Conservation (phyloP, 2,888 invertebrate genomes). For the Ochropleura leucogaster region DNA sequence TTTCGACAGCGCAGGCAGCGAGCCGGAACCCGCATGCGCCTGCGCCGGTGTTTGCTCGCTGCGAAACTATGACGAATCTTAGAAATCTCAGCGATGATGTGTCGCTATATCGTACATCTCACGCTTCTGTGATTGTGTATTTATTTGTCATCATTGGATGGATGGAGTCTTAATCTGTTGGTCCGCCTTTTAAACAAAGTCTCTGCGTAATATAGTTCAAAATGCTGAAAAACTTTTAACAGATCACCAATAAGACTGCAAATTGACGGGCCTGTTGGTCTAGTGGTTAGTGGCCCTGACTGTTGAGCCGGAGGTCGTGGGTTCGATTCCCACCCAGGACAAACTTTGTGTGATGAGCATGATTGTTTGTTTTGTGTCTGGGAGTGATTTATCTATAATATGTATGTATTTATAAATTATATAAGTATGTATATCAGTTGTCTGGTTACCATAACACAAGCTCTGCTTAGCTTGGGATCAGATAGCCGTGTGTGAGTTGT, state of each 20-base stretch:
- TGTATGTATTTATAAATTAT: too few species aligned
- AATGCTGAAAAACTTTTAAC: background rate
- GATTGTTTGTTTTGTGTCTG: too few species aligned
- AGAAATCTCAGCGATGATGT: conserved; percentile 50
- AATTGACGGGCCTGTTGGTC: too few species aligned
- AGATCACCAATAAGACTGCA: background rate
- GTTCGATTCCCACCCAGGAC: too few species aligned
- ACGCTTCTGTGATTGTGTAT: conserved; percentile 48
- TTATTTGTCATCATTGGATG: conserved; percentile 21
- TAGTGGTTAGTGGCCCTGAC: too few species aligned
- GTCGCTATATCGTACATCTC: conserved; percentile 34
- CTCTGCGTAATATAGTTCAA: background rate
- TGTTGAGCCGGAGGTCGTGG: too few species aligned
- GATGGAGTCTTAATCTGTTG: background rate
- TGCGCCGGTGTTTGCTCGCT: conserved; percentile 18
- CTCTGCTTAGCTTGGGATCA: too few species aligned
- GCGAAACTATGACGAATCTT: conserved; percentile 61
- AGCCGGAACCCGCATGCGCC: conserved; percentile 44
- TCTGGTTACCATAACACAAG: too few species aligned
- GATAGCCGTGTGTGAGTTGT: too few species aligned
- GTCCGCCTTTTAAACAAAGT: background rate
- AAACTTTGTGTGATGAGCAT: too few species aligned
- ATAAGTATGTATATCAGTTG: too few species aligned
- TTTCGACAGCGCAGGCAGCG: conserved; percentile 43
- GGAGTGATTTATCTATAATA: too few species aligned